Evolutionary conservation across 2,113 vertebrate genomes (phyloP).

Genomic region (Pachyramphus minor): DNA sequence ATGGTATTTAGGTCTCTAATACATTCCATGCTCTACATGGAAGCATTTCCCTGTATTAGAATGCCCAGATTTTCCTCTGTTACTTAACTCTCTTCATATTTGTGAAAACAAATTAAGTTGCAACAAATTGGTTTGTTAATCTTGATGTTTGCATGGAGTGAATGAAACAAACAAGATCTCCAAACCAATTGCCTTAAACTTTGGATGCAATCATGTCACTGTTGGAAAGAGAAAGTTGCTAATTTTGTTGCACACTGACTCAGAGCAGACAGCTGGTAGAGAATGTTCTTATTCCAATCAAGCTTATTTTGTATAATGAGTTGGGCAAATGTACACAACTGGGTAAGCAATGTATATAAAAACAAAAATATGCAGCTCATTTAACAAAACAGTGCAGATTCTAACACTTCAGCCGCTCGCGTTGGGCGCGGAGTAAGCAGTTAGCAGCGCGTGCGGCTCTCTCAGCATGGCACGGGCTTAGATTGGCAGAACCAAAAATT

Average conservation of each 20-base stretch:
- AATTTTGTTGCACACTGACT: constrained; percentile 64
- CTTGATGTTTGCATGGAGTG: constrained; percentile 50
- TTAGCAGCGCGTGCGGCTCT: neutral
- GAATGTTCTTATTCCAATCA: constrained; percentile 68
- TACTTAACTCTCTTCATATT: constrained; percentile 48
- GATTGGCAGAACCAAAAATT: constrained; percentile 35
- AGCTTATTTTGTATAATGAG: constrained; percentile 66
- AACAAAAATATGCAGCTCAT: constrained; percentile 66
- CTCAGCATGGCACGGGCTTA: neutral
- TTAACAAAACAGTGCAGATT: constrained; percentile 51
- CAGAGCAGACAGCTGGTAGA: constrained; percentile 68
- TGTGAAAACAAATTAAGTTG: constrained; percentile 64
- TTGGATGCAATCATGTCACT: constrained; percentile 59
- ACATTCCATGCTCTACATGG: neutral
- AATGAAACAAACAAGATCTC: constrained; percentile 61
- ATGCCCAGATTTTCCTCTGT: neutral
- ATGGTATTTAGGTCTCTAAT: neutral
- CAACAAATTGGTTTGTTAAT: constrained; percentile 60
- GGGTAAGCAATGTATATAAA: constrained; percentile 64
- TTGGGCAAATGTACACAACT: constrained; percentile 63
- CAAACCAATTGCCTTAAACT: constrained; percentile 63
- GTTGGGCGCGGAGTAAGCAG: neutral
- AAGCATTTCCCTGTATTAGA: neutral
- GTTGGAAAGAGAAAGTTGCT: constrained; percentile 64
- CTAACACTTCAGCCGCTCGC: neutral